Base-by-base conservation (phyloP, 2,888 invertebrate species). In the Cosmia trapezina region DNA sequence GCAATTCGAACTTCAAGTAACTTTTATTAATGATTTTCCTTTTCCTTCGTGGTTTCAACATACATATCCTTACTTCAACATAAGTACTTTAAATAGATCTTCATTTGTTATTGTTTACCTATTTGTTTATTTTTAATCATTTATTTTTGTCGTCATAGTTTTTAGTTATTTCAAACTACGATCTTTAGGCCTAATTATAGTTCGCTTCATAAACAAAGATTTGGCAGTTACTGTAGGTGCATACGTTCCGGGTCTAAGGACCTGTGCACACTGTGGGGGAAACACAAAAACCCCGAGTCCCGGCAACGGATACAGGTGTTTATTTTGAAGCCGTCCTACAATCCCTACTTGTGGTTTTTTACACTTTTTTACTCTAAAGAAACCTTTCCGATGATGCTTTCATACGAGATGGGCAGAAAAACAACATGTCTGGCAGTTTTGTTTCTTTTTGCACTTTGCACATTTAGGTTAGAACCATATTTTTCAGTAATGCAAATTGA, bases 271-370 rank as follows among this genome's bases (percentile, higher is more conserved):
- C 41, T 69, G 41, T 41, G 51, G 68, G 66, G 62, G 65, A 72
- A 72, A 75, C 67, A 81, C 72, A 81, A 81, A 83, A 81, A 70
- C 74, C 75, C 73, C 80, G 71, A 73, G 75, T 79, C 82, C 76
- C 72, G 77, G 78, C 87, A 89, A 87, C 93, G 94, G 94, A 94
- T 94, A 94, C 95, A 95, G 94, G 93, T 94, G 94, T 89, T 89
- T 87, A 87, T 87, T 88, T 87, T 85, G 88, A 83, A 86, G 89
- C 90, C 90, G 91, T 90, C 87, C 91, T 90, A 89, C 89, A 90
- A 93, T 92, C 91, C 88, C 85, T 88, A 83, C 88, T 87, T 86
- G 86, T 85, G 78, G 77, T 81, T 88, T 90, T 91, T 90, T 89
- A 80, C 65, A 76, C 76, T 83, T 88, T 90, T 90, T 89, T 83